A percentile compares a stretch with the other conserved stretches of the same genome.
These are phyloP conservation scores for Opisthograptis luteolata DNA, from an alignment of 2,888 invertebrate genomes.

Conservation along the genomic window DNA sequence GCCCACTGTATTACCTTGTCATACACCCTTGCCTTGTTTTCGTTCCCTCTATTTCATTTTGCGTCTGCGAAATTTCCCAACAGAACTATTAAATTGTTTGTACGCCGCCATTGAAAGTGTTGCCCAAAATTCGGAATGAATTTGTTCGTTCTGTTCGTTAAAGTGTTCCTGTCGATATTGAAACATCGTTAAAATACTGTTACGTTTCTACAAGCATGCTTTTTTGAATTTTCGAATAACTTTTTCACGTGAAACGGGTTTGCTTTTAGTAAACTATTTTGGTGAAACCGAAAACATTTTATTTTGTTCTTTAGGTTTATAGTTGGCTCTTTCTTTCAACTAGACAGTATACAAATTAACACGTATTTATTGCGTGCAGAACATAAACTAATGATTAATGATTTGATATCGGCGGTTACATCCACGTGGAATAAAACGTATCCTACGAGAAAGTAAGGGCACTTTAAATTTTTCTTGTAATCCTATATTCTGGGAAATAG, in stretches of 20 bases:
- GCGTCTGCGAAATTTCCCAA: conserved; percentile 44
- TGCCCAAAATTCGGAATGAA: conserved; percentile 33
- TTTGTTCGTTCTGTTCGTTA: conserved; percentile 29
- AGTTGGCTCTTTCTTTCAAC: too few species aligned
- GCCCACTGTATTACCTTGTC: conserved; percentile 44
- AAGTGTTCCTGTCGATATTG: conserved; percentile 8
- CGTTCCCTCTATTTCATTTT: conserved; percentile 45
- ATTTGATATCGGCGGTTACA: too few species aligned
- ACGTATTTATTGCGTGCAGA: too few species aligned
- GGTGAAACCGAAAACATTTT: neutral
- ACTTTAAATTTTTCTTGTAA: too few species aligned
- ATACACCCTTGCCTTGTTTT: conserved; percentile 36
- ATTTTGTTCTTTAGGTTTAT: too few species aligned
- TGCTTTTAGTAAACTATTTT: neutral
- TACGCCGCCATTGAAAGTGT: conserved; percentile 34
- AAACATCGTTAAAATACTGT: conserved; percentile 9
- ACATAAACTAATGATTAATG: too few species aligned
- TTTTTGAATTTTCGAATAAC: conserved; percentile 3
- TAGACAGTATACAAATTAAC: too few species aligned
- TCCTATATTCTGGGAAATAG: too few species aligned
- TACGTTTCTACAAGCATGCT: neutral
- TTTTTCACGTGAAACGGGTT: neutral
- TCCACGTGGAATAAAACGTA: too few species aligned
- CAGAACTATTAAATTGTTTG: conserved; percentile 47
- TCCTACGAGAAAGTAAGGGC: too few species aligned